phyloP scores from a whole-genome alignment of 2,888 invertebrate species.

The Fabriciana adippe region DNA sequence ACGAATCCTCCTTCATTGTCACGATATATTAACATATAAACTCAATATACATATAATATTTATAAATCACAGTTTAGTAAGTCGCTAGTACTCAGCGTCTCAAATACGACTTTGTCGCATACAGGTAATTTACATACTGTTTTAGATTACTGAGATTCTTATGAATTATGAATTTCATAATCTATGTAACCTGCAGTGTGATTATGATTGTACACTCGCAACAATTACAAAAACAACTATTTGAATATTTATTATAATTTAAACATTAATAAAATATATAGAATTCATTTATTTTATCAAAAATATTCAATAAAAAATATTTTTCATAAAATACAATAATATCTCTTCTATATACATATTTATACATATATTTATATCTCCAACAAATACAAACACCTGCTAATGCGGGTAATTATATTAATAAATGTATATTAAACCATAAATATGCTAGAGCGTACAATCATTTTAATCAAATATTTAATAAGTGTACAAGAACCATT shows the following conservation, averaged over 20 bases:
- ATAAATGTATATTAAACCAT: too few relatives aligned
- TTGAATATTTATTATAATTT: too few relatives aligned
- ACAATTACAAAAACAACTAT: background rate
- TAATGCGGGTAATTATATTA: too few relatives aligned
- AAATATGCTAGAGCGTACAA: constrained; percentile 2
- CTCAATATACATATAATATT: background rate
- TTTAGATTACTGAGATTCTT: constrained; percentile 12
- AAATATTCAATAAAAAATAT: too few relatives aligned
- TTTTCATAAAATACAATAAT: too few relatives aligned
- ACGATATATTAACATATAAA: background rate
- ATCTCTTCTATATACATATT: too few relatives aligned
- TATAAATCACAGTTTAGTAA: constrained; percentile 9
- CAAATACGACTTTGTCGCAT: background rate
- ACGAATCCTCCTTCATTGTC: constrained; percentile 9
- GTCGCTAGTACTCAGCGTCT: constrained; percentile 6
- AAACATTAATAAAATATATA: too few relatives aligned
- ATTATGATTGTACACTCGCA: constrained; percentile 6
- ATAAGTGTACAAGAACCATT: constrained; percentile 21
- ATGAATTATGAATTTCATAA: constrained; percentile 13
- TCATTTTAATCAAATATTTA: constrained; percentile 14
- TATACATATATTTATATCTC: too few relatives aligned
- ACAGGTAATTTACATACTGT: constrained; percentile 2
- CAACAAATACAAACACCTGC: too few relatives aligned
- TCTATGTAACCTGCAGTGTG: constrained; percentile 7
- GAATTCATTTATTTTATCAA: too few relatives aligned